phyloP scores from a whole-genome alignment of 1,140 invertebrate genomes.

The Sarcophaga peregrina region DNA sequence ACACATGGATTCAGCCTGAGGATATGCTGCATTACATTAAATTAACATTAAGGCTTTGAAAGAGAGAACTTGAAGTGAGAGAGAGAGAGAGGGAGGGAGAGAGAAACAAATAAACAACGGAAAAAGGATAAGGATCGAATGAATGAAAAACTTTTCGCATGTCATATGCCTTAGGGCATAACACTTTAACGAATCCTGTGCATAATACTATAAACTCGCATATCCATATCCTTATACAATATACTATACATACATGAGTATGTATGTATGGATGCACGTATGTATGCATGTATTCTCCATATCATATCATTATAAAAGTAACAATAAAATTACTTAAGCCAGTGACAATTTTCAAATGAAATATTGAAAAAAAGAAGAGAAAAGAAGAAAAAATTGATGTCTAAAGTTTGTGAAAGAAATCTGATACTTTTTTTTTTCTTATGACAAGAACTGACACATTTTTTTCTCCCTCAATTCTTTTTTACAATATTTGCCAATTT shows the following conservation, averaged over 20 bases:
- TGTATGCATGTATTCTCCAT: neutral
- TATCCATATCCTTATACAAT: neutral
- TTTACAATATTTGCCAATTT: neutral
- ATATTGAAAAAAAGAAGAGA: conserved; percentile 19
- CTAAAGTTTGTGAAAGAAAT: conserved; percentile 39
- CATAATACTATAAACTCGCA: neutral
- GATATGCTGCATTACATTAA: conserved; percentile 16
- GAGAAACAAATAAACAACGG: too few species aligned
- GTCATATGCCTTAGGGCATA: conserved; percentile 13
- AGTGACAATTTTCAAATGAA: conserved; percentile 37
- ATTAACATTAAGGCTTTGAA: conserved; percentile 10
- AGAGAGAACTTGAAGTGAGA: neutral
- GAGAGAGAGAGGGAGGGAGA: too few species aligned
- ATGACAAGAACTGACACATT: conserved; percentile 20
- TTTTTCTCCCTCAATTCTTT: neutral
- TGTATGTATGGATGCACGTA: too few species aligned
- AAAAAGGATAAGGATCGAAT: too few species aligned
- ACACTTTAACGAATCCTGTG: neutral
- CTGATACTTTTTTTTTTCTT: conserved; percentile 45
- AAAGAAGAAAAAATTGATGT: neutral
- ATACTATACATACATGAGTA: too few species aligned
- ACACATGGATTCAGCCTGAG: neutral
- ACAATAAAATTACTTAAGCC: conserved; percentile 43
- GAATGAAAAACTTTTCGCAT: neutral
- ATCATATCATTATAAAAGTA: conserved; percentile 34